Conservation (phyloP, 2,797 vertebrate genomes). For the Lacerta agilis region DNA sequence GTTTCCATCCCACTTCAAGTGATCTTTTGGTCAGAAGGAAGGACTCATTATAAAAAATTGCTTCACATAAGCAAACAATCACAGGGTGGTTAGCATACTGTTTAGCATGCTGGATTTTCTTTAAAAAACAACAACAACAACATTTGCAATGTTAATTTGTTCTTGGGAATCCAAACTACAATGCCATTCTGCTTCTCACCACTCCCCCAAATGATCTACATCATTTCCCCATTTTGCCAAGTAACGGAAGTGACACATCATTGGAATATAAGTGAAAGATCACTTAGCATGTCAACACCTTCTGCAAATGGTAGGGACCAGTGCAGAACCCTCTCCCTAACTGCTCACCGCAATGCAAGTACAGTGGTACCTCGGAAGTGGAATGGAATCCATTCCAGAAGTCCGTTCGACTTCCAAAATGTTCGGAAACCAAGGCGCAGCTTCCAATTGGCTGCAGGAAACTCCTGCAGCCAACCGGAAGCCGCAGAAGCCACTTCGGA, state of each 20-base stretch:
- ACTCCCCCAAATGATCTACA: neutral
- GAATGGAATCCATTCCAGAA: too few relatives aligned
- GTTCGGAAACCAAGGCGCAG: too few relatives aligned
- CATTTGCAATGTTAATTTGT: neutral
- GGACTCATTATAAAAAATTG: neutral
- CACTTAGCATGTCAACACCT: neutral
- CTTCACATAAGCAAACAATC: neutral
- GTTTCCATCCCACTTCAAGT: neutral
- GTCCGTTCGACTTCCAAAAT: too few relatives aligned
- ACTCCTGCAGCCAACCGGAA: too few relatives aligned
- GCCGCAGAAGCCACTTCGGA: too few relatives aligned
- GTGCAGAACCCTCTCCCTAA: neutral
- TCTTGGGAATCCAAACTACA: neutral
- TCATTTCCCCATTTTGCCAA: neutral
- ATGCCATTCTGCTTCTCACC: neutral
- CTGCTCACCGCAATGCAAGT: too few relatives aligned
- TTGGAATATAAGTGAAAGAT: neutral
- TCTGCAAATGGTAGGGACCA: neutral
- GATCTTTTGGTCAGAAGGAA: constrained; percentile 2
- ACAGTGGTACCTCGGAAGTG: too few relatives aligned
- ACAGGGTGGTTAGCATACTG: neutral
- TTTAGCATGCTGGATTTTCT: neutral
- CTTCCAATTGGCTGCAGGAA: too few relatives aligned
- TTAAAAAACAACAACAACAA: too few relatives aligned
- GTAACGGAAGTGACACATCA: neutral